Percentiles rank a stretch among this genome's conserved stretches.
These are phyloP conservation scores for Oncorhynchus clarkii DNA, from an alignment of 2,113 vertebrate species.

Conservation along the genomic window DNA sequence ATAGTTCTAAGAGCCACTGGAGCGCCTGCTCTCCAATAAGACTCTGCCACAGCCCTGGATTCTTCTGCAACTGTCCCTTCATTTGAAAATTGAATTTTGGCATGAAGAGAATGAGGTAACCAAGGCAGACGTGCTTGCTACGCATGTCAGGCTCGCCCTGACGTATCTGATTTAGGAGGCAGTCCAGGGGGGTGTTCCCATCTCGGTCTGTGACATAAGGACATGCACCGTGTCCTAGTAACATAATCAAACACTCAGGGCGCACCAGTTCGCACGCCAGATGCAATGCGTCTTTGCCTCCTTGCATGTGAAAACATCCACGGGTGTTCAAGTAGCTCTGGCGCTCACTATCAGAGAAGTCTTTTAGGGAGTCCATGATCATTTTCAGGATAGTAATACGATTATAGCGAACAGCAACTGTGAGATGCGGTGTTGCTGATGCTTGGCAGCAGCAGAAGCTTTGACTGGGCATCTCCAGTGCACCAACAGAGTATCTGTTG, in stretches of 20 bases:
- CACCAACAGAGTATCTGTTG: slow-evolving; percentile 72
- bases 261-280: slow-evolving; percentile 84
- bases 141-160: slow-evolving; percentile 34
- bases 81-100: slow-evolving; percentile 61
- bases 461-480: slow-evolving; percentile 76
- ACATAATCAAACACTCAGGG: slow-evolving; percentile 81
- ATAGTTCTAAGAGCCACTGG: slow-evolving; percentile 79
- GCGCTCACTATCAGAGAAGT: slow-evolving; percentile 51
- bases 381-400: slow-evolving; percentile 77
- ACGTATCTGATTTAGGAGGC: slow-evolving; percentile 76
- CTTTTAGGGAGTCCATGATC: slow-evolving; percentile 76
- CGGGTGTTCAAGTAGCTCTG: slow-evolving; percentile 75
- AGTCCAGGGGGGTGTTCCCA: slow-evolving; percentile 77
- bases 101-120: slow-evolving; percentile 84
- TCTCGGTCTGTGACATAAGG: slow-evolving; percentile 67
- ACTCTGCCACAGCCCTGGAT: slow-evolving; percentile 76
- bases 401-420: slow-evolving; percentile 87
- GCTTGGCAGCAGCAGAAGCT: slow-evolving; percentile 84
- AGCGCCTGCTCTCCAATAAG: slow-evolving; percentile 81
- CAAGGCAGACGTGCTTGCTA: slow-evolving; percentile 78
- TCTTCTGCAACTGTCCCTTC: slow-evolving; percentile 72
- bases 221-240: slow-evolving; percentile 81
- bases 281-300: slow-evolving; percentile 82
- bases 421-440: slow-evolving; percentile 76
- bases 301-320: slow-evolving; percentile 82